Evolutionary conservation across 2,888 invertebrate genomes (phyloP).

Genomic region (Arctia plantaginis): DNA sequence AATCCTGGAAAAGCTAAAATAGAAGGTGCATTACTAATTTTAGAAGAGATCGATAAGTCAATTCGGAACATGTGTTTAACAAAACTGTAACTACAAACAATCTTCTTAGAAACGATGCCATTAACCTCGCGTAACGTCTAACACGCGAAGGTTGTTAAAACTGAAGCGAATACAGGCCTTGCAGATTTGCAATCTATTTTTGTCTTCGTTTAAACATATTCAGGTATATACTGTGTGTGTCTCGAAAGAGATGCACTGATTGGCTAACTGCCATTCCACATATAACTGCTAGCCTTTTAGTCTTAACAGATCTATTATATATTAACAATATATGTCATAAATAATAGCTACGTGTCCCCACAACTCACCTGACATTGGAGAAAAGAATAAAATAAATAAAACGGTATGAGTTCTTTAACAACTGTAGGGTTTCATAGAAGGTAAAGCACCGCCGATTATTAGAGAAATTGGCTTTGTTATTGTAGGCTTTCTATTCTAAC

Average conservation of each 20-base stretch:
- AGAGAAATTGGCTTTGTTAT: background rate
- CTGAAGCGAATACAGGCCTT: background rate
- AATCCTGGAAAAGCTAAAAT: background rate
- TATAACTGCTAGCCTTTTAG: slow-evolving; percentile 16
- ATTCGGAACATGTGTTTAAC: background rate
- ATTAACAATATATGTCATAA: background rate
- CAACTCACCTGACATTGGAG: background rate
- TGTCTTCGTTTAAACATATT: slow-evolving; percentile 1
- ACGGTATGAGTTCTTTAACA: background rate
- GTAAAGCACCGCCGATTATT: background rate
- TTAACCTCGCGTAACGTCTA: background rate
- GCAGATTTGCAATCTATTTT: slow-evolving; percentile 7
- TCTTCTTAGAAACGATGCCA: background rate
- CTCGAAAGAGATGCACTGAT: slow-evolving; percentile 24
- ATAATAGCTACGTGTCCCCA: background rate
- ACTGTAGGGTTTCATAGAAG: background rate
- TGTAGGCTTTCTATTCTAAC: background rate
- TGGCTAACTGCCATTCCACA: slow-evolving; percentile 41
- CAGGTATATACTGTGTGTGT: slow-evolving; percentile 20
- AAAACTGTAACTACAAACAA: background rate
- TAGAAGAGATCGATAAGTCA: background rate
- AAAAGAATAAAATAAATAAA: background rate
- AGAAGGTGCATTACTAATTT: background rate
- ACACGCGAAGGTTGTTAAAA: background rate
- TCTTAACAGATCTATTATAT: background rate